These are phyloP conservation scores for Psephotus haematonotus DNA, from an alignment of 2,113 vertebrate genomes.

Conservation along the genomic window DNA sequence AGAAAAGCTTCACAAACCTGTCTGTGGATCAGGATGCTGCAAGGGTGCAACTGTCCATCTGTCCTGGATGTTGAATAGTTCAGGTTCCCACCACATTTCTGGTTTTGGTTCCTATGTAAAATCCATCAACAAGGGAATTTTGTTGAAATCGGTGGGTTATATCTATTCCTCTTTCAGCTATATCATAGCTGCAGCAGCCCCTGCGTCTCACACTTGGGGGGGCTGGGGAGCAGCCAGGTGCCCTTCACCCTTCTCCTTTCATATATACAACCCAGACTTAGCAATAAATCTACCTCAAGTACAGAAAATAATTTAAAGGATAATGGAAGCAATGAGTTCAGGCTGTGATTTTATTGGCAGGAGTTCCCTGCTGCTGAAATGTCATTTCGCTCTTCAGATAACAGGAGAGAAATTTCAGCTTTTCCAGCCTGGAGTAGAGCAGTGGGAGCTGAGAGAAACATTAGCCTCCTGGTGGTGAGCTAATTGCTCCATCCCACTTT, in stretches of 20 bases:
- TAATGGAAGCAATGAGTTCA: slow-evolving; percentile 13
- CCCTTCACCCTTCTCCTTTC: neutral
- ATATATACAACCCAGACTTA: neutral
- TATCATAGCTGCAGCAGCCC: neutral
- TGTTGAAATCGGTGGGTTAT: neutral
- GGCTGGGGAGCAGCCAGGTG: neutral
- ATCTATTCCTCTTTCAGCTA: neutral
- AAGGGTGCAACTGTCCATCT: neutral
- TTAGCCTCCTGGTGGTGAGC: slow-evolving; percentile 32
- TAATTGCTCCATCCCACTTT: slow-evolving; percentile 47
- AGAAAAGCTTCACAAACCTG: neutral
- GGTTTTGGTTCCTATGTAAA: neutral
- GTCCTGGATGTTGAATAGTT: neutral
- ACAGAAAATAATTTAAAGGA: slow-evolving; percentile 30
- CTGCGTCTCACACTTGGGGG: neutral
- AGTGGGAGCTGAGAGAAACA: neutral
- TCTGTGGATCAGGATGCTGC: neutral
- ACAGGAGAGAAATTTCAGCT: neutral
- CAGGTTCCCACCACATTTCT: neutral
- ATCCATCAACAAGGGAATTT: neutral
- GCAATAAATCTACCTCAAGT: slow-evolving; percentile 31
- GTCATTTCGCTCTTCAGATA: slow-evolving; percentile 38
- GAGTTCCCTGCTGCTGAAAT: slow-evolving; percentile 48
- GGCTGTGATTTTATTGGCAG: slow-evolving; percentile 62
- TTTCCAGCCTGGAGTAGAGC: neutral